These are phyloP conservation scores for Botrylloides violaceus DNA, from an alignment of 23 tunicate species.

Conservation along the genomic window DNA sequence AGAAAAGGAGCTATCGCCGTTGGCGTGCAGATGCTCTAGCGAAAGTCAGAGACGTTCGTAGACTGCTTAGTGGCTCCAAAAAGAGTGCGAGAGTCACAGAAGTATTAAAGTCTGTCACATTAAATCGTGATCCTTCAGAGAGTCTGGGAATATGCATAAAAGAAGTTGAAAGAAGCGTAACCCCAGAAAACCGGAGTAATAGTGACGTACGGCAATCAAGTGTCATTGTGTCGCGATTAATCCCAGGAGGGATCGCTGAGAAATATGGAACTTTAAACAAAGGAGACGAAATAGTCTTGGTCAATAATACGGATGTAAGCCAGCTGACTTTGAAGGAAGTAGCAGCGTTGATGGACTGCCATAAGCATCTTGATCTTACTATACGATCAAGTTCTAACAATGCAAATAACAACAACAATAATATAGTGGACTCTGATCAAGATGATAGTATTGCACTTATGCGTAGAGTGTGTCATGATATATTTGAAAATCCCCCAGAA, in stretches of 20 bases:
- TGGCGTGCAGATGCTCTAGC: conserved; percentile 17
- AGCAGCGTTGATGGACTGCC: conserved; percentile 66
- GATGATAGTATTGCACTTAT: neutral
- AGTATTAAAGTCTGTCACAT: conserved; percentile 47
- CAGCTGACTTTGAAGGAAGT: conserved; percentile 40
- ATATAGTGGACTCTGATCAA: neutral
- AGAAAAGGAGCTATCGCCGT: conserved; percentile 1
- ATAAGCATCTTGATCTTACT: conserved; percentile 37
- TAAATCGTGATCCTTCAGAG: conserved; percentile 31
- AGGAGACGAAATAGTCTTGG: conserved; percentile 75
- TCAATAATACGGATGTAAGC: conserved; percentile 46
- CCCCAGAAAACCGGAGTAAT: neutral
- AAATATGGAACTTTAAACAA: conserved; percentile 20
- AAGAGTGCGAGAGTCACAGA: conserved; percentile 1
- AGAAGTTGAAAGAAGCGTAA: conserved; percentile 27
- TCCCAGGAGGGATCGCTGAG: conserved; percentile 32
- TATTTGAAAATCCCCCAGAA: neutral
- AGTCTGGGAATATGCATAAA: conserved; percentile 68
- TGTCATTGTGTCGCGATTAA: conserved; percentile 50
- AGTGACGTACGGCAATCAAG: conserved; percentile 21
- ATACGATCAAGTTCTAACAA: conserved; percentile 19
- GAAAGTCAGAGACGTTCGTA: conserved; percentile 1
- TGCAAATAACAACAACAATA: conserved; percentile 16
- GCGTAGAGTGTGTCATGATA: conserved; percentile 1
- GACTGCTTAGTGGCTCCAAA: conserved; percentile 1